Evolutionary conservation across 2,888 invertebrate genomes (phyloP).

Genomic region (Leptopilina drosophilae): DNA sequence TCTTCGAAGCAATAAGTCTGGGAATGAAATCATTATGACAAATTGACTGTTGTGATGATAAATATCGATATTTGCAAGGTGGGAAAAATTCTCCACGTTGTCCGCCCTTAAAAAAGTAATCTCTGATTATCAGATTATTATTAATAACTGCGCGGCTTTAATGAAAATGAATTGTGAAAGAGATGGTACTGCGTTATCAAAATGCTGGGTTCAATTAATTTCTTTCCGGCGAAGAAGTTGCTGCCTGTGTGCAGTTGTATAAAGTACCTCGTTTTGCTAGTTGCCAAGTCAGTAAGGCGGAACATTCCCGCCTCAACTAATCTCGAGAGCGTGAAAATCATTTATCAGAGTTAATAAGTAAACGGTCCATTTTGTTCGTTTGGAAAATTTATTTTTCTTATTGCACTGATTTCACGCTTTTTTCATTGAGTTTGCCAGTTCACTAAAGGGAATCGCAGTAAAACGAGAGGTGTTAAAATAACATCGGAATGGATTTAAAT

Average conservation of each 20-base stretch:
- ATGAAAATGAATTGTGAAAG: background rate
- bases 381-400: constrained; percentile 11
- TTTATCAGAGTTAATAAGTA: constrained; percentile 28
- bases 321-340: constrained; percentile 20
- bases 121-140: constrained; percentile 2
- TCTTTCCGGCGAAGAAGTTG: constrained; percentile 13
- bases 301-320: constrained; percentile 13
- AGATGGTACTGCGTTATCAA: background rate
- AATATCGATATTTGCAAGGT: too few species aligned
- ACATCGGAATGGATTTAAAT: too few species aligned
- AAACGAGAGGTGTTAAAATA: too few species aligned
- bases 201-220: constrained; percentile 7
- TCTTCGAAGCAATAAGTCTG: too few species aligned
- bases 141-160: background rate
- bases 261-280: background rate
- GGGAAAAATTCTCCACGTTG: background rate
- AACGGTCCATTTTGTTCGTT: background rate
- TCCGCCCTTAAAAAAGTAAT: background rate
- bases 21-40: too few species aligned
- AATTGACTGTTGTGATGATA: too few species aligned
- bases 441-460: too few species aligned
- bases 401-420: background rate
- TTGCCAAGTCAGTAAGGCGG: constrained; percentile 11
- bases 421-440: background rate
- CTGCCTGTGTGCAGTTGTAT: background rate